Conservation (phyloP, 2,113 vertebrate species). For the Corapipo altera region DNA sequence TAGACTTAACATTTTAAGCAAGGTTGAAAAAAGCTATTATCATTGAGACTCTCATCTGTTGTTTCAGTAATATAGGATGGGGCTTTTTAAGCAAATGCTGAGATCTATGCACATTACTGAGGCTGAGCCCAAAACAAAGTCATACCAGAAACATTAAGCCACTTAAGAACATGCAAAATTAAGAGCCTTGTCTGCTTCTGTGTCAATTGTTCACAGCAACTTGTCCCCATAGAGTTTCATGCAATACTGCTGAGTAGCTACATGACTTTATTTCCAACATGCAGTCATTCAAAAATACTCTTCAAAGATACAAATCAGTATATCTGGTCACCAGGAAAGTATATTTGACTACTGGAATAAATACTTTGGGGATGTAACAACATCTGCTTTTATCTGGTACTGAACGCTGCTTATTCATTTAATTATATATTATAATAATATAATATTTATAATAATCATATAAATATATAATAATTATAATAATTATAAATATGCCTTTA, state of each 20-base stretch:
- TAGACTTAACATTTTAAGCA: slow-evolving; percentile 41
- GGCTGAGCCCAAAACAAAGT: slow-evolving; percentile 4
- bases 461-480: too few relatives aligned
- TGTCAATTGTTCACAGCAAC: background rate
- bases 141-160: background rate
- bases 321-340: background rate
- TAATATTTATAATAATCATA: too few relatives aligned
- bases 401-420: background rate
- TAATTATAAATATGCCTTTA: background rate
- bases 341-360: background rate
- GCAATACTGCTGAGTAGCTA: background rate
- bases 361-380: background rate
- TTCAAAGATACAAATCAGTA: background rate
- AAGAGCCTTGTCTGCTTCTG: background rate
- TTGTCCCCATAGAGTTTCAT: background rate
- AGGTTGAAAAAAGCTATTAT: slow-evolving; percentile 52
- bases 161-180: background rate
- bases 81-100: background rate
- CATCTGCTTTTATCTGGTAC: background rate
- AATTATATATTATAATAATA: too few relatives aligned
- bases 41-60: slow-evolving; percentile 6
- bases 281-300: background rate
- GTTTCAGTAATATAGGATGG: background rate
- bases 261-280: background rate
- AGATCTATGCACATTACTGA: background rate